These are phyloP conservation scores for Hypomecis punctinalis DNA, from an alignment of 2,888 invertebrate genomes.

Conservation along the genomic window DNA sequence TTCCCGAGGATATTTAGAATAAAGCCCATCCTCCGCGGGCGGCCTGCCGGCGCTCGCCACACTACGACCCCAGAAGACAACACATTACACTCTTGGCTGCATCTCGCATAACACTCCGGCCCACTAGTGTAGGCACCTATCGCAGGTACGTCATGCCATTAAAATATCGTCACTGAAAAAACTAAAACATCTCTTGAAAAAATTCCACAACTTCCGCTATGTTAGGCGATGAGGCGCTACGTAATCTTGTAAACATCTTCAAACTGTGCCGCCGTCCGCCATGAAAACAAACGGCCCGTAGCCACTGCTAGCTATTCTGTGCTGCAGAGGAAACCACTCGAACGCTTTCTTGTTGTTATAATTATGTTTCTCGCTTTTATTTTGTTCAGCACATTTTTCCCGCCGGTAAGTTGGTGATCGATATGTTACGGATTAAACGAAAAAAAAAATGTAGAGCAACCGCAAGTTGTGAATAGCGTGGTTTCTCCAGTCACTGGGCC, in stretches of 20 bases:
- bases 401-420: background rate
- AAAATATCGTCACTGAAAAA: constrained; percentile 46
- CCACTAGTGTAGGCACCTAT: constrained; percentile 14
- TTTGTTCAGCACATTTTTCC: constrained; percentile 1
- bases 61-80: constrained; percentile 22
- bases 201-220: constrained; percentile 61
- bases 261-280: constrained; percentile 22
- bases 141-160: constrained; percentile 52
- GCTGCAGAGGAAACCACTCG: background rate
- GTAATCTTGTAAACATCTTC: constrained; percentile 37
- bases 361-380: background rate
- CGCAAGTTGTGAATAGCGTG: no score
- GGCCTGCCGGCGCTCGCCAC: background rate
- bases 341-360: background rate
- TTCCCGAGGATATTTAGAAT: constrained; percentile 45
- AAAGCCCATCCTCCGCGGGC: constrained; percentile 41
- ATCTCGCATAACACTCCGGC: constrained; percentile 58
- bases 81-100: constrained; percentile 49
- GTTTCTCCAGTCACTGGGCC: no score
- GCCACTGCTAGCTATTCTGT: background rate
- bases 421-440: no score
- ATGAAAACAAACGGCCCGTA: constrained; percentile 13
- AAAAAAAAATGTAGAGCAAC: no score
- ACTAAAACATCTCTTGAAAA: constrained; percentile 61
- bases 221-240: constrained; percentile 33